Base-by-base conservation (phyloP, 2,797 vertebrate genomes). In the Gallinago stenura region DNA sequence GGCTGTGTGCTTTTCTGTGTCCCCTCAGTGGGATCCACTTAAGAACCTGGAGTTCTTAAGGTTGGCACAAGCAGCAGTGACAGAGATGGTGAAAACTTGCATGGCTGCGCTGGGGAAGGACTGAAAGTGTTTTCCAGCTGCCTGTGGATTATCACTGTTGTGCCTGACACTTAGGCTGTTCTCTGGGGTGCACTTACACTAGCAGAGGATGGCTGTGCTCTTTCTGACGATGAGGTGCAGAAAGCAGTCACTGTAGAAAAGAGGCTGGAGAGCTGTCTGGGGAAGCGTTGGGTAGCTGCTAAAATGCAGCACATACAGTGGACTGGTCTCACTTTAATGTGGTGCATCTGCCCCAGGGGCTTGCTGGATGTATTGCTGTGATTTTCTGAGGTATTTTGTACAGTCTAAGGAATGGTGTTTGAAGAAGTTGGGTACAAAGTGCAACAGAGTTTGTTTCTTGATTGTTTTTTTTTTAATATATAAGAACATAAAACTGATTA, bases 101-200 rank as follows among this genome's bases (percentile, higher is more conserved):
- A 51, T 0, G 6, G 48, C 65, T 69, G 15, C 86, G 37, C 41
- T 89, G 37, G 21, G 73, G 54, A 83, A 79, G 62, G 79, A 48
- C 76, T 65, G 58, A 50, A 72, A 79, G 56, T 8, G 0, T 81
- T 95, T 85, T 88, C 62, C 41, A 53, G 62, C 61, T 93, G 93
- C 62, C 51, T 91, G 73, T 68, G 80, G 77, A 73, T 96, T 96
- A 89, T 93, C 85, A 25, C 73, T 66, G 43, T 81, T 68, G 93
- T 86, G 65, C 81, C 77, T 90, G 50, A 93, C 46, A 28, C 72
- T 80, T 54, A 28, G n/a, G 15, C 45, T 65, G 11, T 70, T 90
- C 87, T 94, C 87, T 1, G 18, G 83, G 19, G 73, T 58, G 31
- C 3, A 1, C 28, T 87, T 91, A 62, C 0, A 0, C 51, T 90